phyloP scores from a whole-genome alignment of 2,888 invertebrate species.

The Epinotia brunnichana region DNA sequence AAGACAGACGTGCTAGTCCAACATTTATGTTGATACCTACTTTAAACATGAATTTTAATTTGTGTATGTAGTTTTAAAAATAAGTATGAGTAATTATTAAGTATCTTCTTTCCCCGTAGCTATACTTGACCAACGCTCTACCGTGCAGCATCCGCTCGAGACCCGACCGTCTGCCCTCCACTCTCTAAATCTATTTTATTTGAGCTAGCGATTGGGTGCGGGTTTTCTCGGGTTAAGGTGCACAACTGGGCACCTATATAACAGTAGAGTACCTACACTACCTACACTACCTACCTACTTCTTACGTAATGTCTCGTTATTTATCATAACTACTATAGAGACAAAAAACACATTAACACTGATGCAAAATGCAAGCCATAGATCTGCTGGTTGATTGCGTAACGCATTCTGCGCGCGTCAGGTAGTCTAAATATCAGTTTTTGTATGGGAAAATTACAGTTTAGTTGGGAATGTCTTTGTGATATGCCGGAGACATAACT shows the following conservation, averaged over 20 bases:
- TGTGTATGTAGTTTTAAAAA: too few species aligned
- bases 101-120: background rate
- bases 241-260: background rate
- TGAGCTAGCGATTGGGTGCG: conserved; percentile 42
- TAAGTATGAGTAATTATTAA: background rate
- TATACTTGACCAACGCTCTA: conserved; percentile 14
- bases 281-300: too few species aligned
- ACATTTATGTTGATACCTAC: too few species aligned
- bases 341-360: background rate
- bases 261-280: background rate
- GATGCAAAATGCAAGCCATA: background rate
- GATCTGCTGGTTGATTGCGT: too few species aligned
- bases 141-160: conserved; percentile 3
- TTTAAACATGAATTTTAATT: too few species aligned
- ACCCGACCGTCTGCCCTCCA: conserved; percentile 37
- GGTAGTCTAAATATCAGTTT: too few species aligned
- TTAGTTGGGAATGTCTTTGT: too few species aligned
- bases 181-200: conserved; percentile 44
- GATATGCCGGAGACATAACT: too few species aligned
- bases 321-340: background rate
- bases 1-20: too few species aligned
- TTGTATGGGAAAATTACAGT: too few species aligned
- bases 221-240: conserved; percentile 33
- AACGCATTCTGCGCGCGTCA: too few species aligned
- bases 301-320: background rate